Evolutionary conservation across 1,140 invertebrate species (phyloP), one percentile per base, ranked within the genome.

Genomic region (Teleogryllus occipitalis): DNA sequence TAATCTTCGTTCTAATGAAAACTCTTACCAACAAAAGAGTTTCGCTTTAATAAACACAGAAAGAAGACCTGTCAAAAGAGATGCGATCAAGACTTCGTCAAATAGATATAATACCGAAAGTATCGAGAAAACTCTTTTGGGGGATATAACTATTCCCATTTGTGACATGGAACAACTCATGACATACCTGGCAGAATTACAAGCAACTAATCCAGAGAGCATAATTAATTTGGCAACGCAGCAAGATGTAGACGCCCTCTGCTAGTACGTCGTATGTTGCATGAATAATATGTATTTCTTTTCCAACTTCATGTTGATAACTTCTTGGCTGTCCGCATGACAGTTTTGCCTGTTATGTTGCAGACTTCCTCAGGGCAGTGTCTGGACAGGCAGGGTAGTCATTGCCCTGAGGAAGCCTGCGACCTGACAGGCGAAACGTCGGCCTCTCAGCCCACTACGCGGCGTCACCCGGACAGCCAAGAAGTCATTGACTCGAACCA

Each of bases 171-270:
- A 85, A 78, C 78, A 81, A 74, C 75, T 85, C 48, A 82, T 85
- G 81, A 75, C 80, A 47, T 84, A 83, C 80, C 76, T 85, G 47
- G 84, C 83, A 8, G 81, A 84, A 78, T 80, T 83, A 65, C 83
- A 85, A 82, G 82, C 83, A 15, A 83, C 83, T 18, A 85, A 84
- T 81, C 84, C 85, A 10, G 84, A 85, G 80, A 85, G 82, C 77
- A 78, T 81, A 39, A 21, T 81, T 0, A 76, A 76, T 48, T 80
- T 81, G 21, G 81, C 81, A 47, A 76, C 81, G 5, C 78, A 85
- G 83, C 75, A 80, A 83, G 18, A 83, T 81, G 74, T 80, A 82
- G 77, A 79, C 47, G 65, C 81, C 79, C 12, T 48, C 76, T 80
- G 80, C 83, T 81, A 79, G 82, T 76, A 46, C 14, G 73, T 80